Evolutionary conservation across 2,113 vertebrate genomes (phyloP).

Genomic region (Syrmaticus mikado): DNA sequence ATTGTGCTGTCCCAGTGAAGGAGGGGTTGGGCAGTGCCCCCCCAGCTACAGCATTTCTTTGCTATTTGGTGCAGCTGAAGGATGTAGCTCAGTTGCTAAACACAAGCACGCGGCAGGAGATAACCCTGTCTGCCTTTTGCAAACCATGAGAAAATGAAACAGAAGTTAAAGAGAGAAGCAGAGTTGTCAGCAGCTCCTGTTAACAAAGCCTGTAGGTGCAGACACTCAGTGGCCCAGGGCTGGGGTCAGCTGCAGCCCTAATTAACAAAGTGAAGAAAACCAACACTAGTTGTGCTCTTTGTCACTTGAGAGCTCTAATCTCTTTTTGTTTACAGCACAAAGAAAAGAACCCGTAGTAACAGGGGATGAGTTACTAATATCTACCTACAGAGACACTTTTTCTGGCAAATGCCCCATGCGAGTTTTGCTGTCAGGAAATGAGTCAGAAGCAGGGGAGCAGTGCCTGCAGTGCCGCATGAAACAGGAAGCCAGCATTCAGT

Average conservation of each 20-base stretch:
- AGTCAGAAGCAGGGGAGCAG: slow-evolving; percentile 57
- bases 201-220: neutral
- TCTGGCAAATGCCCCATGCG: neutral
- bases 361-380: slow-evolving; percentile 20
- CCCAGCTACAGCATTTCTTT: neutral
- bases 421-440: slow-evolving; percentile 1
- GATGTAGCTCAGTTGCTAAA: neutral
- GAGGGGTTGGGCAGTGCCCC: neutral
- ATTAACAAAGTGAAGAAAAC: neutral
- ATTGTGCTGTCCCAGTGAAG: no score
- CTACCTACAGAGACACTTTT: slow-evolving; percentile 31
- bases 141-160: neutral
- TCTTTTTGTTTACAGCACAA: neutral
- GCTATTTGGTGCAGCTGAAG: neutral
- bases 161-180: neutral
- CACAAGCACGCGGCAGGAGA: neutral
- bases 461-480: slow-evolving; percentile 17
- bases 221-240: neutral
- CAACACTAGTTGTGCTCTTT: neutral
- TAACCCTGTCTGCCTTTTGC: neutral
- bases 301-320: neutral
- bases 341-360: neutral
- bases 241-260: rapidly evolving
- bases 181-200: neutral
- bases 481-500: neutral